Evolutionary conservation across 2,888 invertebrate species (phyloP).

Genomic region (Hyles lineata): DNA sequence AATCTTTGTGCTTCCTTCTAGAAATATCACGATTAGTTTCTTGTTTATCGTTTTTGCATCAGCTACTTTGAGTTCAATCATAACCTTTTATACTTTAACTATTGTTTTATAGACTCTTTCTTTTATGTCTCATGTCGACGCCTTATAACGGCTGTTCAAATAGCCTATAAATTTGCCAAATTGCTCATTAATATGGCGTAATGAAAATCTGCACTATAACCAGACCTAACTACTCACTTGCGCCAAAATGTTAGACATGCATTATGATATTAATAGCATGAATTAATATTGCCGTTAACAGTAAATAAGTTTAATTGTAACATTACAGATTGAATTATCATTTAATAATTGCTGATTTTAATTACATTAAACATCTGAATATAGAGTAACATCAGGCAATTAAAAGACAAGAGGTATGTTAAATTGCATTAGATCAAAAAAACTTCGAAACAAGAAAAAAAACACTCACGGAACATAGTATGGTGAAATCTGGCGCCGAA

Average conservation of each 20-base stretch:
- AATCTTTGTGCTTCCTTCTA: too few species aligned
- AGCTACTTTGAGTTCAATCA: background rate
- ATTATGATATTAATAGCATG: constrained; percentile 2
- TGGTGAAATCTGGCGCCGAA: too few species aligned
- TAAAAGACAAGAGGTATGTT: too few species aligned
- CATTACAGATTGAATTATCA: background rate
- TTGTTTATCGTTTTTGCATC: background rate
- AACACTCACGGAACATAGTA: background rate
- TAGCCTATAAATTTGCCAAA: constrained; percentile 10
- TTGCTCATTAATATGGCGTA: constrained; percentile 1
- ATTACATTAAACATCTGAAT: too few species aligned
- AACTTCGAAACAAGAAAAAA: background rate
- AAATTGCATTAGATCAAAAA: background rate
- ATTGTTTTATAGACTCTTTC: background rate
- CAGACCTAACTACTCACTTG: background rate
- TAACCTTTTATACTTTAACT: background rate
- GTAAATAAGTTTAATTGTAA: background rate
- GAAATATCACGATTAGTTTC: background rate
- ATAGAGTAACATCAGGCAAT: too few species aligned
- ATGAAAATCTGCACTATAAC: background rate
- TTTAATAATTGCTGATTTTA: too few species aligned
- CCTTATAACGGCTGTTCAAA: background rate
- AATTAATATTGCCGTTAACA: too few species aligned
- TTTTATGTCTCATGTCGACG: background rate
- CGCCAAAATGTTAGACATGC: background rate